Evolutionary conservation across 1,140 invertebrate species (phyloP).

Genomic region (Pseudomyrmex cubaensis): DNA sequence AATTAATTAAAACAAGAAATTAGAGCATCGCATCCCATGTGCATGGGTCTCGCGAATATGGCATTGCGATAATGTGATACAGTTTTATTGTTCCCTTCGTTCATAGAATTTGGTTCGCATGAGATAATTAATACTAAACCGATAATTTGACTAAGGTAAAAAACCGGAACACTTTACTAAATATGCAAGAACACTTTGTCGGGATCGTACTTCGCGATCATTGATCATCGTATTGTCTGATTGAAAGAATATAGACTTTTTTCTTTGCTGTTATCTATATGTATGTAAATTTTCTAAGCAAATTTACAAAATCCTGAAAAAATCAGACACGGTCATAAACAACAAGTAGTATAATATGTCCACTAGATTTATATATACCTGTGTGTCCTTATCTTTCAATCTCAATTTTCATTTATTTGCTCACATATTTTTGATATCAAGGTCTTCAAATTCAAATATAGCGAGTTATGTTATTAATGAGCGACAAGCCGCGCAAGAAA

Average conservation of each 20-base stretch:
- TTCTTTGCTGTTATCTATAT: constrained; percentile 1
- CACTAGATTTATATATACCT: neutral
- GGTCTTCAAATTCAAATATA: constrained; percentile 2
- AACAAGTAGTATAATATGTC: constrained; percentile 27
- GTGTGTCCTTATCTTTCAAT: neutral
- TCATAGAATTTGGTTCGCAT: neutral
- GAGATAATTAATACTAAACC: constrained; percentile 37
- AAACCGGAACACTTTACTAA: constrained; percentile 44
- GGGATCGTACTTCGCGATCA: constrained; percentile 29
- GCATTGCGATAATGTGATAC: constrained; percentile 1
- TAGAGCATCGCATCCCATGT: constrained; percentile 11
- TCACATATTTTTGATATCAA: constrained; percentile 22
- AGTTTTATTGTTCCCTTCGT: constrained; percentile 40
- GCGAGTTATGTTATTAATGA: neutral
- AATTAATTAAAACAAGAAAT: constrained; percentile 10
- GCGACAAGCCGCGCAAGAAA: constrained; percentile 17
- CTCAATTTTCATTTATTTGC: constrained; percentile 26
- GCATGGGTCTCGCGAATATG: constrained; percentile 14
- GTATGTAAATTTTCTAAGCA: constrained; percentile 6
- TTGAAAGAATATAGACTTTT: constrained; percentile 6
- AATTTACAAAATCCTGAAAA: constrained; percentile 25
- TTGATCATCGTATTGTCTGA: neutral
- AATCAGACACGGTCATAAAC: constrained; percentile 7
- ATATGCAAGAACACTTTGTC: constrained; percentile 50
- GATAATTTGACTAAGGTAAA: constrained; percentile 44